A percentile compares a stretch with the other conserved stretches of the same genome.
Evolutionary conservation across 2,888 invertebrate genomes (phyloP).

Genomic region (Acleris holmiana): DNA sequence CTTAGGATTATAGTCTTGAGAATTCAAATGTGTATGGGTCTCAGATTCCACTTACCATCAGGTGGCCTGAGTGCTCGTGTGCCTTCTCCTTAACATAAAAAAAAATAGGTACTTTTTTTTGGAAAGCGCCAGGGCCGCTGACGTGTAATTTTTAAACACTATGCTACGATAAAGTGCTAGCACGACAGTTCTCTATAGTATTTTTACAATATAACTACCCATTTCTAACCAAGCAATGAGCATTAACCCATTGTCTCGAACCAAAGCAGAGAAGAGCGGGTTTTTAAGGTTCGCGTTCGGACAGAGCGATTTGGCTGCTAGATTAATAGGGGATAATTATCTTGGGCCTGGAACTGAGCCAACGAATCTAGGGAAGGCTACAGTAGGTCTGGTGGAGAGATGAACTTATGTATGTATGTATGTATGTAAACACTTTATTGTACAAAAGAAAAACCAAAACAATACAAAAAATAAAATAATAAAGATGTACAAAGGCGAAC

Average conservation of each 20-base stretch:
- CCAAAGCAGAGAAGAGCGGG: conserved; percentile 28
- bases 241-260: conserved; percentile 20
- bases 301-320: conserved; percentile 62
- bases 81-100: too few species aligned
- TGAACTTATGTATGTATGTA: background rate
- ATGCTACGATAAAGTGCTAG: background rate
- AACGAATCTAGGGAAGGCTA: conserved; percentile 29
- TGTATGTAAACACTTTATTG: too few species aligned
- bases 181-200: background rate
- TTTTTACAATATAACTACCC: background rate
- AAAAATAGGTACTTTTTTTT: too few species aligned
- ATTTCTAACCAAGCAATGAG: conserved; percentile 6
- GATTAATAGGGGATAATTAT: conserved; percentile 73
- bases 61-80: too few species aligned
- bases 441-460: too few species aligned
- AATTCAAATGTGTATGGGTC: too few species aligned
- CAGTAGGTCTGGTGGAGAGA: background rate
- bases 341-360: conserved; percentile 59
- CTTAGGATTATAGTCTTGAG: too few species aligned
- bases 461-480: too few species aligned
- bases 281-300: conserved; percentile 55
- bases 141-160: background rate
- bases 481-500: too few species aligned
- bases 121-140: too few species aligned
- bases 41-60: too few species aligned